phyloP scores from a whole-genome alignment of 2,113 vertebrate genomes.

The Gnathochromis pfefferi region DNA sequence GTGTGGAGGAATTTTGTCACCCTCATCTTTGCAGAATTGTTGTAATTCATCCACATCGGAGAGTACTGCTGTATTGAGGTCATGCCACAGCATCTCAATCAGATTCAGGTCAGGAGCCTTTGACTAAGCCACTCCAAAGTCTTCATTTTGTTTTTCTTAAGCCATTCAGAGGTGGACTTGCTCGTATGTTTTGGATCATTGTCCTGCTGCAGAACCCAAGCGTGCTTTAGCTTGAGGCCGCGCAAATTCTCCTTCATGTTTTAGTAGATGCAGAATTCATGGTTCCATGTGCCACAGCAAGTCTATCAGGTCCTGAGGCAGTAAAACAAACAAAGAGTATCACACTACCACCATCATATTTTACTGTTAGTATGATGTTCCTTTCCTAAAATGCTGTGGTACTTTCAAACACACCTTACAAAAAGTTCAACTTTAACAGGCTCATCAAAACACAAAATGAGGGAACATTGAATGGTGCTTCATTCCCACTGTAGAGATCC shows the following conservation, averaged over 20 bases:
- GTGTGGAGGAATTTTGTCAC: neutral
- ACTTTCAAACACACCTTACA: neutral
- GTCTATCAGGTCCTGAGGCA: neutral
- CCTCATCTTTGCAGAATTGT: neutral
- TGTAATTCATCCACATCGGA: neutral
- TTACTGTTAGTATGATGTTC: neutral
- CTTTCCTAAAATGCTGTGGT: neutral
- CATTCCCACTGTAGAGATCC: neutral
- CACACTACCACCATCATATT: neutral
- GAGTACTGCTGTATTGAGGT: neutral
- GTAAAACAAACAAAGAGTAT: accelerated
- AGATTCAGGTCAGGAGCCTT: neutral
- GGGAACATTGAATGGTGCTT: neutral
- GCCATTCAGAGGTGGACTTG: neutral
- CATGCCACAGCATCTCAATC: neutral
- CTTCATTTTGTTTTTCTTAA: neutral
- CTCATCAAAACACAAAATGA: neutral
- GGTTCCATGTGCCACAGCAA: neutral
- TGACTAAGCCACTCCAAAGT: neutral
- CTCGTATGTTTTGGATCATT: neutral
- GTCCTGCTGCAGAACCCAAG: neutral
- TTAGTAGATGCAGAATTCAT: neutral
- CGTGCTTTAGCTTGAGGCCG: neutral
- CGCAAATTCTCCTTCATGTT: neutral
- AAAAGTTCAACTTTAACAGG: accelerated